Evolutionary conservation across 2,797 vertebrate genomes (phyloP).

Genomic region (Falco concolor): DNA sequence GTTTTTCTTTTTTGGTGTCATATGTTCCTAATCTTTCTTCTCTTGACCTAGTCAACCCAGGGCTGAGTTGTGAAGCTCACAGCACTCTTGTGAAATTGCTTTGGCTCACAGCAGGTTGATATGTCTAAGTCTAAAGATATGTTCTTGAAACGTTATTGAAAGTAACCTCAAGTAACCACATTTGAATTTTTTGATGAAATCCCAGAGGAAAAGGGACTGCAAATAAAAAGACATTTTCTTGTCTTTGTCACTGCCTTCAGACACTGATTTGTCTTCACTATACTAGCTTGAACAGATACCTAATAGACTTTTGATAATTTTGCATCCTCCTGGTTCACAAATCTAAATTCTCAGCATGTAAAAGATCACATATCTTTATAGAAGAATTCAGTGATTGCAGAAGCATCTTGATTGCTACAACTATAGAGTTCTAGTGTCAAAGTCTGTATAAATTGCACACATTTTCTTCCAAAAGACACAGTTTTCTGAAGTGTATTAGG

Average conservation of each 20-base stretch:
- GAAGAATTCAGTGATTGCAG: background rate
- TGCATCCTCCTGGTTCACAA: background rate
- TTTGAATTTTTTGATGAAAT: background rate
- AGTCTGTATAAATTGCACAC: background rate
- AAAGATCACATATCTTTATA: background rate
- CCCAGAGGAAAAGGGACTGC: background rate
- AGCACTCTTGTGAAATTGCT: background rate
- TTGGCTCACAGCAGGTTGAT: background rate
- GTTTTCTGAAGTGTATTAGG: background rate
- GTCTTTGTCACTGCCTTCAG: background rate
- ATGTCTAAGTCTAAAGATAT: background rate
- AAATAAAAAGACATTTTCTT: background rate
- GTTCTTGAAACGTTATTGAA: background rate
- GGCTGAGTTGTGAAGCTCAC: background rate
- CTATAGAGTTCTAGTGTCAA: background rate
- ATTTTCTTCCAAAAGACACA: background rate
- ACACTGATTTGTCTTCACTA: background rate
- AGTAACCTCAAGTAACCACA: background rate
- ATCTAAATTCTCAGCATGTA: background rate
- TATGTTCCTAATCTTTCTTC: background rate
- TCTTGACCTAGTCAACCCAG: background rate
- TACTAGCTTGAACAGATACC: background rate
- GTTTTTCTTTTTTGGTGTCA: background rate
- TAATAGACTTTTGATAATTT: background rate
- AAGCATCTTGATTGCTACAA: background rate